Base-by-base conservation (phyloP, 2,113 vertebrate genomes). In the Notarius lentiginosus region DNA sequence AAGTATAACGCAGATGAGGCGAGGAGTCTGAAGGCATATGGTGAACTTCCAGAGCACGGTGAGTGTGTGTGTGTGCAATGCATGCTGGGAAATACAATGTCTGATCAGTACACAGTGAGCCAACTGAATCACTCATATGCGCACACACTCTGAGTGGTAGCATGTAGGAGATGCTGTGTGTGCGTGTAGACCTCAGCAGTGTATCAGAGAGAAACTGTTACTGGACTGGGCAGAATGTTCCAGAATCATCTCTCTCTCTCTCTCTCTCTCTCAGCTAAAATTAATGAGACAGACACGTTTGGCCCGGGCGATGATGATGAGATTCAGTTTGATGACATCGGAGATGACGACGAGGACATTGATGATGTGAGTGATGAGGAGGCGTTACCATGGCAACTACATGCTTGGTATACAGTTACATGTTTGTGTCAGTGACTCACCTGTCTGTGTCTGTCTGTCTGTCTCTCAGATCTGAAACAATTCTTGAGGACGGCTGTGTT, bases 1-100 rank as follows among this genome's bases (percentile, higher is more conserved):
- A 99, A 99, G 92, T 99, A 99, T 94, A 99, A 99, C 84, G 97
- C 98, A 91, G 98, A 99, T 90, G 98, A 99, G 93, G 98, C 98
- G 82, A 96, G 98, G 91, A 99, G 98, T 94, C 96, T 99, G 93
- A 99, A 99, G 92, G 98, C 97, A 0, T 99, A 99, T 30, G 98
- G 98, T 49, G 98, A 99, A 90, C 97, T 99, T 91, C 98, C 98
- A 20, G 98, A 99, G 88, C 98, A 99, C 88, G 98, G 98, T 99
- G 94, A 96, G 94, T 88, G 72, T 51, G 72, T 75, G 66, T 24
- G 60, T 24, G 17, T 22, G 63, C 66, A 70, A 30, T 70, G 66
- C 15, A 34, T 70, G 27, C 66, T 34, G 66, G 30, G 66, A 68
- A 27, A 65, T 68, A 34, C 14, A 18, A 1, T 70, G 30, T 41